These are phyloP conservation scores for Cryptosula pallasiana DNA, from an alignment of 2,888 invertebrate genomes.

Conservation along the genomic window DNA sequence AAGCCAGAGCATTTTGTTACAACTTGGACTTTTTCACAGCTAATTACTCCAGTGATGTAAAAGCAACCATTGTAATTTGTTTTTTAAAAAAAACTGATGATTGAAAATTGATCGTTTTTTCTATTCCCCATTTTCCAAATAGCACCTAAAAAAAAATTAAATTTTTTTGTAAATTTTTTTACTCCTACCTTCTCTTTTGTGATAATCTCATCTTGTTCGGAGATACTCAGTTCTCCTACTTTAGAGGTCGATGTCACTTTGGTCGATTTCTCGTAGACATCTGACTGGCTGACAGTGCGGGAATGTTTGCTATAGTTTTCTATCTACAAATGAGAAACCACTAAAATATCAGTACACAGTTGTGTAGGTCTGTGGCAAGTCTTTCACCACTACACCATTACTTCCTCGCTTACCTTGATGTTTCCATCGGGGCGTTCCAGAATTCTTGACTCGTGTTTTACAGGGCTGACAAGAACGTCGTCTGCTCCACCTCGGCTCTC, in stretches of 20 bases:
- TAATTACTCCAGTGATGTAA: too few relatives aligned
- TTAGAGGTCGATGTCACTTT: neutral
- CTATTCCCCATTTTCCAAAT: too few relatives aligned
- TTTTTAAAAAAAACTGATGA: too few relatives aligned
- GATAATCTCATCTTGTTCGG: conserved; percentile 8
- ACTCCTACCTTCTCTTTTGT: conserved; percentile 18
- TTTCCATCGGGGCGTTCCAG: neutral
- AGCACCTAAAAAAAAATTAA: too few relatives aligned
- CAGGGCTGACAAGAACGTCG: conserved; percentile 15
- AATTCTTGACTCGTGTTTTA: neutral
- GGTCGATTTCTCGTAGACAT: conserved; percentile 20
- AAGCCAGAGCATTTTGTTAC: too few relatives aligned
- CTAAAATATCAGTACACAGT: neutral
- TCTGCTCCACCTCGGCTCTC: too few relatives aligned
- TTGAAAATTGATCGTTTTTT: too few relatives aligned
- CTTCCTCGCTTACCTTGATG: neutral
- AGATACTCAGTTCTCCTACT: neutral
- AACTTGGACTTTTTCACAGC: too few relatives aligned
- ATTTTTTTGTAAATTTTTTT: too few relatives aligned
- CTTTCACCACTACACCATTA: too few relatives aligned
- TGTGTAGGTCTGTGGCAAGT: too few relatives aligned
- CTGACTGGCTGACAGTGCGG: conserved; percentile 10
- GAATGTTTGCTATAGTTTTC: conserved; percentile 8
- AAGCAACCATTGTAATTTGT: too few relatives aligned
- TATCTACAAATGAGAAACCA: neutral